These are phyloP conservation scores for Garra rufa DNA, from an alignment of 2,113 vertebrate species.

Conservation along the genomic window DNA sequence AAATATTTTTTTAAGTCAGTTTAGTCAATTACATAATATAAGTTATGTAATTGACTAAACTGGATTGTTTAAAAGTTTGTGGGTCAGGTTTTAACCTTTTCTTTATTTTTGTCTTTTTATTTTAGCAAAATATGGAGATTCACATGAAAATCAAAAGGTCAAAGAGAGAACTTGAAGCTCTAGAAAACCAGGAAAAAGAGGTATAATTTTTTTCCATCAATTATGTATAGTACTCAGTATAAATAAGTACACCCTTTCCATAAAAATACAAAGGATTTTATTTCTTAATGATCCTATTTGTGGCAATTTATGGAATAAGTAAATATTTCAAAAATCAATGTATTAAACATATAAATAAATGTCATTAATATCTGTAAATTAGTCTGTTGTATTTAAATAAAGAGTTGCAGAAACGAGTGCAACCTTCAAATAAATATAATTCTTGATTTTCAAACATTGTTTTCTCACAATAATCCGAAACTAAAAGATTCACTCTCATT, in stretches of 20 bases:
- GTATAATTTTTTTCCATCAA: slow-evolving; percentile 45
- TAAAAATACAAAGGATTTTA: not conserved
- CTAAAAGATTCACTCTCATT: not conserved
- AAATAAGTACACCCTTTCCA: not conserved
- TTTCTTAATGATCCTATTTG: too few relatives aligned
- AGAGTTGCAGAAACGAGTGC: too few relatives aligned
- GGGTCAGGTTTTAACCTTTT: not conserved
- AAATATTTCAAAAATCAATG: too few relatives aligned
- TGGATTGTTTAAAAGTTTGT: not conserved
- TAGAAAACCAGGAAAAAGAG: slow-evolving; percentile 91
- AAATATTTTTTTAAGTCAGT: too few relatives aligned
- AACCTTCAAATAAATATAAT: not conserved
- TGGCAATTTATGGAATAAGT: too few relatives aligned
- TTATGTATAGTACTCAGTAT: not conserved
- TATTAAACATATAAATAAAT: too few relatives aligned
- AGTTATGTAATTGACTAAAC: not conserved
- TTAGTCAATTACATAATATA: too few relatives aligned
- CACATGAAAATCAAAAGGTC: slow-evolving; percentile 94
- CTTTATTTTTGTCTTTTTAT: slow-evolving; percentile 45
- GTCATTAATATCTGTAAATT: too few relatives aligned
- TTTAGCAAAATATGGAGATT: slow-evolving; percentile 97
- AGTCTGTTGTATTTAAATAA: too few relatives aligned
- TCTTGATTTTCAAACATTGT: not conserved
- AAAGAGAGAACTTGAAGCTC: slow-evolving; percentile 90
- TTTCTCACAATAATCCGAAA: not conserved